Base-by-base conservation (phyloP, 2,888 invertebrate genomes). In the Oxystoma pomonae region DNA sequence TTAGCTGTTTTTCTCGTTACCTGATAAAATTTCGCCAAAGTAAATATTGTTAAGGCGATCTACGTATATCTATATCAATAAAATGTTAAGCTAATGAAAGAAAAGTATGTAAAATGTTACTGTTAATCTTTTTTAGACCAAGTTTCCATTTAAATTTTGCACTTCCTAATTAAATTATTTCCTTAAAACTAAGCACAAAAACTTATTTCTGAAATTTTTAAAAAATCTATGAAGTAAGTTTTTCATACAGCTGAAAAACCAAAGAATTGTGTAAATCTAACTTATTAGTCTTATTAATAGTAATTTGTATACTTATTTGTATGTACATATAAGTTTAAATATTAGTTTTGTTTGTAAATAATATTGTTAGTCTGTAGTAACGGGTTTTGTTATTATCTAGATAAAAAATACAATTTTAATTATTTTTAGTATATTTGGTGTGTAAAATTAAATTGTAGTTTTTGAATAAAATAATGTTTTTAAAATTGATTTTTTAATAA, bases 221-320 rank as follows among this genome's bases (percentile, higher is more conserved):
- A 74, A 70, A 67, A 71, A 74, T 75, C 57, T 49, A 22, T 51
- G 12, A 52, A 50, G 69, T 75, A 74, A 69, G 67, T 74, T 74
- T 71, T 75, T 78, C 80, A 78, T 80, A 75, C 80, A 80, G 80
- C 80, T 80, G 73, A 71, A 77, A 74, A 73, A 78, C 80, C 80
- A 80, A 80, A 80, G 78, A 80, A 69, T 69, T 35, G 20, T 65
- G 63, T 64, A 63, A 58, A 67, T 62, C 12, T 35, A 35, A 35
- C 35, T 35, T 35, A n/a, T 35, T 3, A 35, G 35, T 35, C 5
- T 35, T 35, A 35, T 12, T 35, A 35, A 7, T 35, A 7, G 3
- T 35, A 35, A 12, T 35, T 35, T 35, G 35, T 35, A 35, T 7
- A 35, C n/a, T 35, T 35, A 35, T 35, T n/a, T 35, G 35, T 35